Conservation (phyloP, 2,113 vertebrate species). For the Centrocercus urophasianus region DNA sequence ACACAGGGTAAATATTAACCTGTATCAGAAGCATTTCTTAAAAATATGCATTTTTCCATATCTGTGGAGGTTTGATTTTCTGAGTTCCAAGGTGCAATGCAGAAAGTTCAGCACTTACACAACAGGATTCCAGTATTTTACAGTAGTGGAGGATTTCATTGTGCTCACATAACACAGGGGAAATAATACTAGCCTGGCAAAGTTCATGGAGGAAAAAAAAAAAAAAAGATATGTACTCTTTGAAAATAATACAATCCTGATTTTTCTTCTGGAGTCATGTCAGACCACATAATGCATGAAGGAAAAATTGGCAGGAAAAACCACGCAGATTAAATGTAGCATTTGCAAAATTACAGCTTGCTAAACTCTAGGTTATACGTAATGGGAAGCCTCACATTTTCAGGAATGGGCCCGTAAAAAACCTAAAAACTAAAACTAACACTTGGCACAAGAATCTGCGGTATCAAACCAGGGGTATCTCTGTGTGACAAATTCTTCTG, state of each 20-base stretch:
- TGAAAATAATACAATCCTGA: neutral
- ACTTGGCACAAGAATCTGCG: neutral
- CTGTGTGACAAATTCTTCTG: neutral
- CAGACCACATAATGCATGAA: neutral
- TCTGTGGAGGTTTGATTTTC: neutral
- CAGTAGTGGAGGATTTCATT: neutral
- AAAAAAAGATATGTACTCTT: neutral
- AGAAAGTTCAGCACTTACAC: neutral
- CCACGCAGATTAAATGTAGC: neutral
- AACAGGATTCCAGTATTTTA: neutral
- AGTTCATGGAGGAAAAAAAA: accelerated
- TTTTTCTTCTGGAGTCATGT: constrained; percentile 30
- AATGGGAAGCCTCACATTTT: neutral
- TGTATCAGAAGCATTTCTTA: neutral
- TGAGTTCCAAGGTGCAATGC: neutral
- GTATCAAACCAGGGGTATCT: neutral
- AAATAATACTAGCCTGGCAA: neutral
- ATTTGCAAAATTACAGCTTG: constrained; percentile 2
- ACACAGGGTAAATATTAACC: neutral
- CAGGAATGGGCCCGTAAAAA: neutral
- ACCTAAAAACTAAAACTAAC: neutral
- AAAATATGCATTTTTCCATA: neutral
- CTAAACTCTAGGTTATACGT: neutral
- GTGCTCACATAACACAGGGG: neutral
- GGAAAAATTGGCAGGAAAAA: constrained; percentile 16